phyloP scores from a whole-genome alignment of 1,140 invertebrate genomes.

The Sycophila sp. region DNA sequence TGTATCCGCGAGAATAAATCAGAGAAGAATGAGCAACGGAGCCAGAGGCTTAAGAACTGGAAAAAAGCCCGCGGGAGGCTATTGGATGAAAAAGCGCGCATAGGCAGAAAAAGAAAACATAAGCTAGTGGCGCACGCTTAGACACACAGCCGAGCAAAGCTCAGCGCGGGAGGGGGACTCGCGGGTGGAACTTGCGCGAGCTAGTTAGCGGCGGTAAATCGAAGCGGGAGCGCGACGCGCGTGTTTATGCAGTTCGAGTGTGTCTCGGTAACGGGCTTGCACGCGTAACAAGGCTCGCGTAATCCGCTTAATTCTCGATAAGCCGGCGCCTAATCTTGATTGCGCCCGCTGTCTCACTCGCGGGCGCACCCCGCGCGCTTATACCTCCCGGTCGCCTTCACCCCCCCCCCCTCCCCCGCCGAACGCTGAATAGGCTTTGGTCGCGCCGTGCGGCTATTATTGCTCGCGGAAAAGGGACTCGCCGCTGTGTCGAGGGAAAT shows the following conservation, averaged over 20 bases:
- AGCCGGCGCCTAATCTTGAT: slow-evolving; percentile 30
- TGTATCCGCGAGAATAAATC: no score
- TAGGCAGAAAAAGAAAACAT: no score
- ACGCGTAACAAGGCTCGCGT: slow-evolving; percentile 35
- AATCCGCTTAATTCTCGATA: slow-evolving; percentile 44
- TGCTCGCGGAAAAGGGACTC: no score
- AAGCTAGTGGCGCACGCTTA: no score
- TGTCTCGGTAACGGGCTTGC: slow-evolving; percentile 21
- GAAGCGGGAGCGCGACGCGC: slow-evolving; percentile 5
- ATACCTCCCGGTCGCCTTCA: not conserved
- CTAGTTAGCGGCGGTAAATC: slow-evolving; percentile 16
- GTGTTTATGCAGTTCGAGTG: slow-evolving; percentile 40
- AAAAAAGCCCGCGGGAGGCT: no score
- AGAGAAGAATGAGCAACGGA: no score
- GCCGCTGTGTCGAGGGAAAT: no score
- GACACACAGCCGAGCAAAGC: no score
- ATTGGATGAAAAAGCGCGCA: no score
- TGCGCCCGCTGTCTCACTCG: slow-evolving; percentile 12
- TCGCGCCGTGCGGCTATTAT: not conserved
- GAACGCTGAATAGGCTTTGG: not conserved
- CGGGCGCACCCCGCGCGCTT: not conserved
- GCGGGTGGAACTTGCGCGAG: no score
- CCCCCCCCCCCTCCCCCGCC: not conserved
- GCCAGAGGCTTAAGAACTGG: no score
- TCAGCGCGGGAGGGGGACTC: no score